Conservation (phyloP, 2,113 vertebrate species). For the Amia ocellicauda region DNA sequence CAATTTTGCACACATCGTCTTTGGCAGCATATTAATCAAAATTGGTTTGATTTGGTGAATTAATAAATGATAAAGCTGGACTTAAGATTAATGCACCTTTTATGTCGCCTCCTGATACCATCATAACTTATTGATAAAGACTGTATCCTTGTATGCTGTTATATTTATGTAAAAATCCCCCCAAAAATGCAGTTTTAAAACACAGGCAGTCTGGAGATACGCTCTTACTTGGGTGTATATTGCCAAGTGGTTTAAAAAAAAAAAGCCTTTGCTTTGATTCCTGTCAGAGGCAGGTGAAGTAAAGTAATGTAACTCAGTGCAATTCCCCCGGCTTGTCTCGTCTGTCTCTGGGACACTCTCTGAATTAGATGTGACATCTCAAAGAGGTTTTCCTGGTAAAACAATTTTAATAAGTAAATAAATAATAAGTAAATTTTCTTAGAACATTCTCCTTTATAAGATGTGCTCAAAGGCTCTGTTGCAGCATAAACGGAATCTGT, state of each 20-base stretch:
- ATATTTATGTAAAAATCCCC: too few relatives aligned
- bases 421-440: conserved; percentile 4
- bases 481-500: too few relatives aligned
- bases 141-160: too few relatives aligned
- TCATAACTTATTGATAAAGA: neutral
- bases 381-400: conserved; percentile 1
- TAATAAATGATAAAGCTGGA: neutral
- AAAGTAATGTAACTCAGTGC: neutral
- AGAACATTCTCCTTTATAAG: neutral
- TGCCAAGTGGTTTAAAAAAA: neutral
- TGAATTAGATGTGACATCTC: conserved; percentile 9
- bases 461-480: neutral
- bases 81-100: neutral
- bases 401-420: conserved; percentile 15
- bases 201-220: neutral
- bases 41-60: neutral
- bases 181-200: neutral
- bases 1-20: neutral
- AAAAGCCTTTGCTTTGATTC: neutral
- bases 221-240: neutral
- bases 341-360: neutral
- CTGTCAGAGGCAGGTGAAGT: neutral
- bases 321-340: neutral
- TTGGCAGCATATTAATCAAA: neutral
- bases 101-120: neutral